A percentile compares a stretch with the other conserved stretches of the same genome.
Evolutionary conservation across 2,797 vertebrate genomes (phyloP).

Genomic region (Trichosurus vulpecula): DNA sequence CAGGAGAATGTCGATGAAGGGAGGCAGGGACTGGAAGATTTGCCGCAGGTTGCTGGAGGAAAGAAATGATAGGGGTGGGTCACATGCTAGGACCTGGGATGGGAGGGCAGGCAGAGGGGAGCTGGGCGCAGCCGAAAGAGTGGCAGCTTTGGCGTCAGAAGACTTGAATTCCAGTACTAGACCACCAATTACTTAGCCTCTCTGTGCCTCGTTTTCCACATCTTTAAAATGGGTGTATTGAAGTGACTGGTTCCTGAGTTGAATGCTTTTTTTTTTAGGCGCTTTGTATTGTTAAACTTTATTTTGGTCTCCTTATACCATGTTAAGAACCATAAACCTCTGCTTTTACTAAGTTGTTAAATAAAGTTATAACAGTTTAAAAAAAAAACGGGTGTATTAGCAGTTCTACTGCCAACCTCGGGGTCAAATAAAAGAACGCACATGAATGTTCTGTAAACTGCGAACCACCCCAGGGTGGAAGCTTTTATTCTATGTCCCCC

Average conservation of each 20-base stretch:
- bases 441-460: neutral
- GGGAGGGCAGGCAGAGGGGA: neutral
- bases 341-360: slow-evolving; percentile 70
- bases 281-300: slow-evolving; percentile 67
- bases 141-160: neutral
- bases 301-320: neutral
- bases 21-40: slow-evolving; percentile 99
- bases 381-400: too few species aligned
- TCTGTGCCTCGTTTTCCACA: neutral
- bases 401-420: neutral
- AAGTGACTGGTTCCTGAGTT: slow-evolving; percentile 56
- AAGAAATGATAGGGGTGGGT: neutral
- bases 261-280: slow-evolving; percentile 51
- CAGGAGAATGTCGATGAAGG: slow-evolving; percentile 98
- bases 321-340: slow-evolving; percentile 67
- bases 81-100: neutral
- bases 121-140: neutral
- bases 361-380: slow-evolving; percentile 71
- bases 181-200: neutral
- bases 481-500: neutral
- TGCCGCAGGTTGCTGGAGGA: slow-evolving; percentile 94
- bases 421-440: too few species aligned
- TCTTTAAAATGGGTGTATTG: neutral
- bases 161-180: neutral
- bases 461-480: neutral